phyloP scores from a whole-genome alignment of 35 echinoderm and acorn worm species.

The Ophiothrix spiculata region DNA sequence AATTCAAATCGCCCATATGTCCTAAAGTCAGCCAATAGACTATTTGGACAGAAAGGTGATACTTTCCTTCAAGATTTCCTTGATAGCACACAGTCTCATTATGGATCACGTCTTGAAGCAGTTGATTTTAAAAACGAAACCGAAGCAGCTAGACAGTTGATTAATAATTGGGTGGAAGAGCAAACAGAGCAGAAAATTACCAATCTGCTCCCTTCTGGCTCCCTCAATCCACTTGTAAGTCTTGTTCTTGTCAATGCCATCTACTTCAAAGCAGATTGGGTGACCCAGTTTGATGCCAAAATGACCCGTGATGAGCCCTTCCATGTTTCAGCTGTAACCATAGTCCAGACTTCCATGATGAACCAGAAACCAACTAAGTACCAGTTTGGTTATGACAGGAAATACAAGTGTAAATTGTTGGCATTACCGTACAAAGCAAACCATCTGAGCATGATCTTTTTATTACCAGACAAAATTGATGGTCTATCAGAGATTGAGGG shows the following conservation, averaged over 20 bases:
- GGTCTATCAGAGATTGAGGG: constrained; percentile 43
- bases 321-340: constrained; percentile 24
- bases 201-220: constrained; percentile 43
- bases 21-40: constrained; percentile 53
- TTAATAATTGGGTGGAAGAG: constrained; percentile 72
- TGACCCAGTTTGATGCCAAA: constrained; percentile 40
- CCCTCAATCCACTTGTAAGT: constrained; percentile 41
- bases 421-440: constrained; percentile 65
- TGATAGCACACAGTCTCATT: constrained; percentile 12
- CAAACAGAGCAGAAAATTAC: constrained; percentile 66
- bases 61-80: constrained; percentile 41
- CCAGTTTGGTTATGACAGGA: constrained; percentile 30
- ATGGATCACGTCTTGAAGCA: constrained; percentile 33
- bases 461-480: constrained; percentile 49
- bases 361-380: constrained; percentile 42
- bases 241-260: constrained; percentile 90
- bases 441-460: constrained; percentile 59
- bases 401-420: constrained; percentile 45
- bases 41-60: constrained; percentile 49
- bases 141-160: constrained; percentile 20
- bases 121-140: constrained; percentile 37
- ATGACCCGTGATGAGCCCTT: constrained; percentile 30
- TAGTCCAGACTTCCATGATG: constrained; percentile 45
- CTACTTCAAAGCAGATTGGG: constrained; percentile 83
- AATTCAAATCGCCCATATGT: constrained; percentile 1